phyloP scores from a whole-genome alignment of 2,113 vertebrate genomes.

The Pelecanus crispus region DNA sequence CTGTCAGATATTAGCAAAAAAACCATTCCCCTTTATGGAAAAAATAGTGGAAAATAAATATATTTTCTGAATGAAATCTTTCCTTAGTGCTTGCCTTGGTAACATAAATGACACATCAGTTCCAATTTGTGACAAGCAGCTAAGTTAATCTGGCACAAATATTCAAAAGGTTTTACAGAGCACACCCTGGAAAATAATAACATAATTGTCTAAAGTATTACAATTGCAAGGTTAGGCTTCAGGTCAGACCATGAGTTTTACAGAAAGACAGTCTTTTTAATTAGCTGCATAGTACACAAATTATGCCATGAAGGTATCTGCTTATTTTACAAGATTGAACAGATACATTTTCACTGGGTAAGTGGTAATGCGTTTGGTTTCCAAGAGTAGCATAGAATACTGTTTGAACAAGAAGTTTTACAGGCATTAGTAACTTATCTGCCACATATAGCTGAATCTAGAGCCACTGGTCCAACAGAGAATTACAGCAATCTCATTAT shows the following conservation, averaged over 20 bases:
- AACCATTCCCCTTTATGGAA: not conserved
- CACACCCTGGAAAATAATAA: not conserved
- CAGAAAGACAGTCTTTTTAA: not conserved
- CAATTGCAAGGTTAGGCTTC: not conserved
- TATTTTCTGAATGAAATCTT: conserved; percentile 31
- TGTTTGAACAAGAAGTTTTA: conserved; percentile 4
- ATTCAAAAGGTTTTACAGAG: not conserved
- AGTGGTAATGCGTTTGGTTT: not conserved
- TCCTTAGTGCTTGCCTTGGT: not conserved
- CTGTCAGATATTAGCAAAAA: not conserved
- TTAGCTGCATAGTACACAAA: not conserved
- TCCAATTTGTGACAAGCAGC: conserved; percentile 33
- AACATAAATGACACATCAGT: not conserved
- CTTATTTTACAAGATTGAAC: not conserved
- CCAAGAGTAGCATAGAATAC: not conserved
- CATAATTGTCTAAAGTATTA: not conserved
- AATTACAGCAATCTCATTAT: not conserved
- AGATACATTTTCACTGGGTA: not conserved
- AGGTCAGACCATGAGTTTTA: not conserved
- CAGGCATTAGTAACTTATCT: not conserved
- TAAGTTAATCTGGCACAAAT: conserved; percentile 25
- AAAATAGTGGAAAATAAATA: not conserved
- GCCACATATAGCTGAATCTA: not conserved
- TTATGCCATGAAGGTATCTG: not conserved
- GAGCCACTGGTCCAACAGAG: not conserved